phyloP scores from a whole-genome alignment of 2,113 vertebrate species.

The Alligator sinensis region DNA sequence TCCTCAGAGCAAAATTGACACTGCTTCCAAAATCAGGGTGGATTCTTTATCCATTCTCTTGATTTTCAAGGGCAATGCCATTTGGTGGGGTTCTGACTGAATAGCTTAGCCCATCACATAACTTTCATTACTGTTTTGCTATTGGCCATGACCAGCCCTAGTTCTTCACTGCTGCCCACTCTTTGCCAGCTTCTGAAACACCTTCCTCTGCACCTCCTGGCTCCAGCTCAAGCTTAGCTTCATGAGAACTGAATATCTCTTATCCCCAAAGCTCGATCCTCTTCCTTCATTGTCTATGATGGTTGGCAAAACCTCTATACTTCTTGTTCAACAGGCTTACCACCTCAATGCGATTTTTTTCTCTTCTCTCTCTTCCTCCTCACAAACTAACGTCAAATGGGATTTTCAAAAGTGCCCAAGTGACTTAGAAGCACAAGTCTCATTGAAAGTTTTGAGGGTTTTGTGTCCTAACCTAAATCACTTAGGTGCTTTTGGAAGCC shows the following conservation, averaged over 20 bases:
- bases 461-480: rapidly evolving
- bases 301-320: neutral
- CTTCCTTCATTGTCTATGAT: neutral
- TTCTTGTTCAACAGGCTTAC: neutral
- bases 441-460: neutral
- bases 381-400: neutral
- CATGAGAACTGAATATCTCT: neutral
- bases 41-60: neutral
- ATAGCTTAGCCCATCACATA: neutral
- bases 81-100: neutral
- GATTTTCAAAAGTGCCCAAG: neutral
- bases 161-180: neutral
- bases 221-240: neutral
- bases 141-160: neutral
- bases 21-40: too few relatives aligned
- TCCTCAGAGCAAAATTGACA: neutral
- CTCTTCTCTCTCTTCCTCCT: neutral
- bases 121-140: neutral
- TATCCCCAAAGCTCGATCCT: neutral
- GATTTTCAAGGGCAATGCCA: neutral
- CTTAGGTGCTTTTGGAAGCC: neutral
- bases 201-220: neutral
- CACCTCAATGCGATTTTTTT: neutral
- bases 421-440: neutral
- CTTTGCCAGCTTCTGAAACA: neutral